A percentile compares a stretch with the other conserved stretches of the same genome.
These are phyloP conservation scores for Eupithecia centaureata DNA, from an alignment of 2,888 invertebrate genomes.

Conservation along the genomic window DNA sequence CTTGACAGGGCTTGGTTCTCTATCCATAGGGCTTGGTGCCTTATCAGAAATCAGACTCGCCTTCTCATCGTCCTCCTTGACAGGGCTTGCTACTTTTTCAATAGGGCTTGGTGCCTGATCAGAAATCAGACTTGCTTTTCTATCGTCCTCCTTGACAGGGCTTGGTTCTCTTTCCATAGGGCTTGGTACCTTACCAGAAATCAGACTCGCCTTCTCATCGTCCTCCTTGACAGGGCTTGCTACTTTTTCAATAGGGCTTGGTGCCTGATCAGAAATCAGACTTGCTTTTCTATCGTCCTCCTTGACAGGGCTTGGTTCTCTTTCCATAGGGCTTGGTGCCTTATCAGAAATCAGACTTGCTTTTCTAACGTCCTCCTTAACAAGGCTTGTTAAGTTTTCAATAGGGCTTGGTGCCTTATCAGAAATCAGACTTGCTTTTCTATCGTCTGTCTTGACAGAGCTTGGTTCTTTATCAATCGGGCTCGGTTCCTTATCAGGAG, in stretches of 20 bases:
- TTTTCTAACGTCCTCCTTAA: not conserved
- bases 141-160: conserved; percentile 15
- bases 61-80: conserved; percentile 12
- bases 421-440: conserved; percentile 1
- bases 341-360: conserved; percentile 1
- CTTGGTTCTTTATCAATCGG: conserved; percentile 14
- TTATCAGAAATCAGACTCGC: conserved; percentile 28
- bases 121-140: conserved; percentile 18
- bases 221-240: conserved; percentile 15
- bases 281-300: conserved; percentile 24
- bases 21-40: conserved; percentile 29
- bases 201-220: conserved; percentile 22
- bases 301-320: not conserved
- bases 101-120: conserved; percentile 30
- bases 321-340: not conserved
- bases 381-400: conserved; percentile 8
- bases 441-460: not conserved
- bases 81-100: conserved; percentile 35
- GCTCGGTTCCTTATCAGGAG: conserved; percentile 37
- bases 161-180: conserved; percentile 16
- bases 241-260: conserved; percentile 2
- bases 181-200: conserved; percentile 13
- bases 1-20: too few relatives aligned
- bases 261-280: not conserved
- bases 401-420: conserved; percentile 19